Evolutionary conservation across 2,113 vertebrate species (phyloP).

Genomic region (Hippocampus barbouri): DNA sequence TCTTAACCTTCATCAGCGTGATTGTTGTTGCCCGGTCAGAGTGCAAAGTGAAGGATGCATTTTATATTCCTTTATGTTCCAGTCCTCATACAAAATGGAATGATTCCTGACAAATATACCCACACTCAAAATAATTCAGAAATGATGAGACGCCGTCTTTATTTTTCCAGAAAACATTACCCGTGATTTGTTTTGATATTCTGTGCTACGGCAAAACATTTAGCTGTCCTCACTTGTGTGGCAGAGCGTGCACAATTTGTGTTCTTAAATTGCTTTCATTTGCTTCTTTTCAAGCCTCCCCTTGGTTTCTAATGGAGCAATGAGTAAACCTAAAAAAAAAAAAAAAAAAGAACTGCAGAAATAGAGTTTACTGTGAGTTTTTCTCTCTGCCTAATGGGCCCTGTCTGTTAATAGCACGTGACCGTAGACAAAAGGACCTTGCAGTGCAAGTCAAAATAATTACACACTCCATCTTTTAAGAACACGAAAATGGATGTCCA

Average conservation of each 20-base stretch:
- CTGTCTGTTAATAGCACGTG: no score
- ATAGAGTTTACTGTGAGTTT: background rate
- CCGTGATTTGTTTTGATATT: background rate
- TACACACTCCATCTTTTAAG: background rate
- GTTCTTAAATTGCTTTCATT: background rate
- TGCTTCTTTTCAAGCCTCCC: background rate
- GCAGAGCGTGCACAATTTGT: background rate
- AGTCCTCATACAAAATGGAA: background rate
- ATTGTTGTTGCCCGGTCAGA: background rate
- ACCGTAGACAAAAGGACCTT: no score
- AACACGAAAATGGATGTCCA: background rate
- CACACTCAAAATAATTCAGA: background rate
- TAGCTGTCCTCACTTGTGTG: background rate
- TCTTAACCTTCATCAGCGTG: conserved; percentile 6
- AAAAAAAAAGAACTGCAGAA: background rate
- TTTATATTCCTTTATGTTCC: background rate
- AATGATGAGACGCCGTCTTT: background rate
- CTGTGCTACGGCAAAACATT: background rate
- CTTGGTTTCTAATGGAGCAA: background rate
- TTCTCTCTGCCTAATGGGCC: no score
- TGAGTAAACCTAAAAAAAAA: background rate
- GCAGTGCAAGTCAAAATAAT: no score
- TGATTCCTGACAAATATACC: background rate
- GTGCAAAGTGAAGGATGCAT: background rate
- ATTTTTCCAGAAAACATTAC: background rate